Conservation (phyloP, 2,888 invertebrate species). For the Anagyrus pseudococci region DNA sequence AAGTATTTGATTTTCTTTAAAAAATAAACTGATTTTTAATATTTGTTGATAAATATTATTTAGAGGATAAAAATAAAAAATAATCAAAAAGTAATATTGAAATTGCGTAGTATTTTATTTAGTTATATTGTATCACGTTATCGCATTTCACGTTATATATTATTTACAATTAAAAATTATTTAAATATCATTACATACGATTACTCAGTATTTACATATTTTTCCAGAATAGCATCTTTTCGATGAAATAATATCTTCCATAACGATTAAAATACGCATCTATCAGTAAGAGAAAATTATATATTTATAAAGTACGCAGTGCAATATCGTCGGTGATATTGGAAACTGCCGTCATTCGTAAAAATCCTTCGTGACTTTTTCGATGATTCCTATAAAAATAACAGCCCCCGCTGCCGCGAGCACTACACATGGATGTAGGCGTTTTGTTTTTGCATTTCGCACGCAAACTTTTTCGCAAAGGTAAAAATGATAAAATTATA, state of each 20-base stretch:
- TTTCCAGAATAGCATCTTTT: constrained; percentile 26
- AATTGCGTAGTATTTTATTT: constrained; percentile 38
- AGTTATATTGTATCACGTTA: constrained; percentile 53
- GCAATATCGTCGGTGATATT: constrained; percentile 17
- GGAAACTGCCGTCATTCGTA: constrained; percentile 20
- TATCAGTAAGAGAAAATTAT: constrained; percentile 29
- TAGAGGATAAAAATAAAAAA: constrained; percentile 2
- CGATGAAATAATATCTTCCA: constrained; percentile 38
- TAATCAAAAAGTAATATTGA: constrained; percentile 14
- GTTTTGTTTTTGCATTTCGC: constrained; percentile 11
- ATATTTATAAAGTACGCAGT: constrained; percentile 31
- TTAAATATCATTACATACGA: constrained; percentile 50
- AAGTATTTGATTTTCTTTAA: too few relatives aligned
- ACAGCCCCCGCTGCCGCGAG: constrained; percentile 51
- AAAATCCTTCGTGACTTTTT: constrained; percentile 19
- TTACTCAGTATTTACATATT: constrained; percentile 32
- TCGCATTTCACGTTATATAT: constrained; percentile 53
- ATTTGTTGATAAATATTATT: too few relatives aligned
- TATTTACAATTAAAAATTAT: constrained; percentile 52
- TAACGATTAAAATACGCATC: constrained; percentile 39
- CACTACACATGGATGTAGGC: too few relatives aligned
- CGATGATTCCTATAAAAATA: constrained; percentile 54
- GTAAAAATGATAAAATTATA: constrained; percentile 8
- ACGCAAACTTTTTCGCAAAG: not conserved
- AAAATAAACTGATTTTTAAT: too few relatives aligned